Evolutionary conservation across 2,888 invertebrate genomes (phyloP).

Genomic region (Exephanes ischioxanthus): DNA sequence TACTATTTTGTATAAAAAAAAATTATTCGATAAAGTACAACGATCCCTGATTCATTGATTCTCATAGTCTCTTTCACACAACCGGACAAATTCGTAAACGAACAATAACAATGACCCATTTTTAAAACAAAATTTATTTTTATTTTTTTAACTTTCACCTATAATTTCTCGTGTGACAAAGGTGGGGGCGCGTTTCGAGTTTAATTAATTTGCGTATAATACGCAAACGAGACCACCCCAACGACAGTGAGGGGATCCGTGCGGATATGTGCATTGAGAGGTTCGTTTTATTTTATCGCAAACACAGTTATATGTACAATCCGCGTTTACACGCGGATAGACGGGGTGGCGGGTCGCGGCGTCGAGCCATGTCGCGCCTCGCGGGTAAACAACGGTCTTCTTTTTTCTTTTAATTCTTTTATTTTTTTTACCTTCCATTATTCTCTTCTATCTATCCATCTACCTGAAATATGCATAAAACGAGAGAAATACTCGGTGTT

Average conservation of each 20-base stretch:
- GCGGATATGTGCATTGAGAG: slow-evolving; percentile 36
- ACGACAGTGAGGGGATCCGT: not conserved
- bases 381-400: slow-evolving; percentile 35
- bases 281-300: slow-evolving; percentile 12
- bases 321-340: not conserved
- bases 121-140: too few relatives aligned
- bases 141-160: too few relatives aligned
- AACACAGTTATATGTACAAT: not conserved
- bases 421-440: not conserved
- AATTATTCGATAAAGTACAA: not conserved
- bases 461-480: slow-evolving; percentile 46
- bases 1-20: too few relatives aligned
- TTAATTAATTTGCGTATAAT: not conserved
- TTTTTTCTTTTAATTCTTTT: not conserved
- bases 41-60: not conserved
- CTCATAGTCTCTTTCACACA: not conserved
- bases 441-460: not conserved
- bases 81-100: not conserved
- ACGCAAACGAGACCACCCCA: not conserved
- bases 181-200: not conserved
- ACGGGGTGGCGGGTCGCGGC: not conserved
- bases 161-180: not conserved
- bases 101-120: too few relatives aligned
- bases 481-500: slow-evolving; percentile 28
- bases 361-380: slow-evolving; percentile 49